Conservation (phyloP, 1,140 invertebrate genomes). For the Penaeus japonicus region DNA sequence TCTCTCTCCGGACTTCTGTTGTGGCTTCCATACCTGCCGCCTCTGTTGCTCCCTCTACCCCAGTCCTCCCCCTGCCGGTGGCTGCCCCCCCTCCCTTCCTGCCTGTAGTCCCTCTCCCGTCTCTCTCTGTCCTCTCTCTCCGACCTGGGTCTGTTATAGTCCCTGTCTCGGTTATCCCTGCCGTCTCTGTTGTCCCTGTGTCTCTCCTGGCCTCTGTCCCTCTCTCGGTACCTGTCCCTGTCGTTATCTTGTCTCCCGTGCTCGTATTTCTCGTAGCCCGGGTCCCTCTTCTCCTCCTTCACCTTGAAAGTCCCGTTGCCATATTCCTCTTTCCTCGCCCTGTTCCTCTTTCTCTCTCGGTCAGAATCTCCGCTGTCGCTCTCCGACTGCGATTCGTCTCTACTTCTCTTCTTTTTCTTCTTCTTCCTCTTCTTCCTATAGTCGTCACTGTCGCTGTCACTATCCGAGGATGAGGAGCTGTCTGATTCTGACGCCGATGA, state of each 20-base stretch:
- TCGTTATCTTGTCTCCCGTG: not conserved
- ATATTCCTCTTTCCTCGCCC: not conserved
- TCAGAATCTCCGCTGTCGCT: not conserved
- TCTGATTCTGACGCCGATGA: not conserved
- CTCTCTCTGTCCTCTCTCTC: no score
- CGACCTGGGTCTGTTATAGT: no score
- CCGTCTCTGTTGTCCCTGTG: not conserved
- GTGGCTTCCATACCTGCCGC: no score
- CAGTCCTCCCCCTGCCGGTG: no score
- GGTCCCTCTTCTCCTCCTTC: conserved; percentile 38
- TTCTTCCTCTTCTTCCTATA: conserved; percentile 40
- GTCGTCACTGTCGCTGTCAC: conserved; percentile 10
- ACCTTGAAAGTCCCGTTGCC: not conserved
- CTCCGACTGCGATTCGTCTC: conserved; percentile 13
- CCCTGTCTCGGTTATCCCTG: conserved; percentile 28
- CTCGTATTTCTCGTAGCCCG: conserved; percentile 41
- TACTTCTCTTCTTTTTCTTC: conserved; percentile 34
- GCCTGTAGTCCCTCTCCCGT: no score
- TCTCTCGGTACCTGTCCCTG: not conserved
- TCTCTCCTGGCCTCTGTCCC: conserved; percentile 2
- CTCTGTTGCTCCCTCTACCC: no score
- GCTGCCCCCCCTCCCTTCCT: no score
- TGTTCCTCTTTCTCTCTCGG: not conserved
- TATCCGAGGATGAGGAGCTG: conserved; percentile 13
- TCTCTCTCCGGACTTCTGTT: no score